A percentile compares a stretch with the other conserved stretches of the same genome.
Evolutionary conservation across 2,888 invertebrate species (phyloP).

Genomic region (Acrobasis repandana): DNA sequence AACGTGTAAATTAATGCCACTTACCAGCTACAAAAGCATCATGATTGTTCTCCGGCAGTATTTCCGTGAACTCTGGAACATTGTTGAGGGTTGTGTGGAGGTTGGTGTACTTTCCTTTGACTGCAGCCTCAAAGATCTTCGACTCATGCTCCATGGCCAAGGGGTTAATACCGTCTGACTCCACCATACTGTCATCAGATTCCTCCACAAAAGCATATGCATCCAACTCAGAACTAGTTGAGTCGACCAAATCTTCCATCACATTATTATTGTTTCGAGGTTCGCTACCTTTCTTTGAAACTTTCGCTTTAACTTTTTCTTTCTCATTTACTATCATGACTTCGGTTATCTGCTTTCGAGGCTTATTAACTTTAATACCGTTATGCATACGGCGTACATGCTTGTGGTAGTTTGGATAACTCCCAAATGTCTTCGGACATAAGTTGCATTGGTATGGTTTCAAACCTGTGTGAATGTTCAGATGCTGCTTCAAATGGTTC

Average conservation of each 20-base stretch:
- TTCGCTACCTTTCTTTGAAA: not conserved
- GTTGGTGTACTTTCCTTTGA: not conserved
- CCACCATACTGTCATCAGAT: conserved; percentile 49
- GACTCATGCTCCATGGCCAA: conserved; percentile 46
- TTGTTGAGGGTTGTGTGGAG: not conserved
- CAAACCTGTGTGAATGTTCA: conserved; percentile 81
- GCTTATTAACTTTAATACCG: conserved; percentile 40
- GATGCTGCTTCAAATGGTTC: conserved; percentile 70
- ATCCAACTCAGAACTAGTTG: conserved; percentile 41
- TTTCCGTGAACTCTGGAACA: not conserved
- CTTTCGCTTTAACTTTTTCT: not conserved
- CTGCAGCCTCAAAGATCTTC: conserved; percentile 37
- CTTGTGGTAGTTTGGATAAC: conserved; percentile 82
- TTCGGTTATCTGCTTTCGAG: not conserved
- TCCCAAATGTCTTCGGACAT: conserved; percentile 81
- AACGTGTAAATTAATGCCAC: conserved; percentile 4
- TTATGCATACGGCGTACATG: conserved; percentile 71
- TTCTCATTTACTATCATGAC: not conserved
- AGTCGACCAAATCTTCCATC: conserved; percentile 37
- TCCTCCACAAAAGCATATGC: conserved; percentile 29
- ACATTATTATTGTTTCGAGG: conserved; percentile 18
- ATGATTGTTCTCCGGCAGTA: not conserved
- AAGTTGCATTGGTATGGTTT: conserved; percentile 80
- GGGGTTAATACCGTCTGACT: conserved; percentile 45
- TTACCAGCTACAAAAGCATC: conserved; percentile 25